These are phyloP conservation scores for Eupithecia centaureata DNA, from an alignment of 2,888 invertebrate genomes.

Conservation along the genomic window DNA sequence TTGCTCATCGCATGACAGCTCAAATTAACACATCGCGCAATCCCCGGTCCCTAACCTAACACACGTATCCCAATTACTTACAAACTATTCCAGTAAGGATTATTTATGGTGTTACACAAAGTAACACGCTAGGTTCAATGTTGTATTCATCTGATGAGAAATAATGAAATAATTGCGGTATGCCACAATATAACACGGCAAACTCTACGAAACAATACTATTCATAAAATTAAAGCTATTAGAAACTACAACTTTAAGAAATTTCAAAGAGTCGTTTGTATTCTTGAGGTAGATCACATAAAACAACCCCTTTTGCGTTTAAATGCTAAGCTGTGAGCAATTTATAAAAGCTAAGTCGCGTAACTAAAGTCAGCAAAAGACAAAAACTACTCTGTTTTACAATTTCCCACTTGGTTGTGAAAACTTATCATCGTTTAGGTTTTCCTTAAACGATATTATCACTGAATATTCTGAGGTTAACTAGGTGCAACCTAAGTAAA, in stretches of 20 bases:
- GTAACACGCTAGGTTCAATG: constrained; percentile 19
- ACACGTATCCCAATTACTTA: constrained; percentile 53
- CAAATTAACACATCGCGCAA: constrained; percentile 78
- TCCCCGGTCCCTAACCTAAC: constrained; percentile 50
- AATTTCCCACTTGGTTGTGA: not conserved
- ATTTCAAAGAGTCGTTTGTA: no score
- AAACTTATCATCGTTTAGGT: not conserved
- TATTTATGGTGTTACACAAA: constrained; percentile 27
- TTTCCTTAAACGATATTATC: not conserved
- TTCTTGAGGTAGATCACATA: not conserved
- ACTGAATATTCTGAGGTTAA: not conserved
- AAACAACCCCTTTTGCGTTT: not conserved
- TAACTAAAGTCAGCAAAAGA: not conserved
- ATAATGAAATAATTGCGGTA: not conserved
- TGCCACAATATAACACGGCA: not conserved
- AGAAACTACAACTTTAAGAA: no score
- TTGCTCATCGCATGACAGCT: constrained; percentile 78
- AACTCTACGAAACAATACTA: not conserved
- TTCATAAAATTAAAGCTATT: no score
- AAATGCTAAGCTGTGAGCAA: not conserved
- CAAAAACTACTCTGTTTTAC: not conserved
- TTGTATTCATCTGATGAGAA: not conserved
- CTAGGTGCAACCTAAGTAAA: not conserved
- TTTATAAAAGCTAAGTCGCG: not conserved
- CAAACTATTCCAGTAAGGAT: constrained; percentile 46